Conservation (phyloP, 2,888 invertebrate genomes). For the Acrobasis consociella region DNA sequence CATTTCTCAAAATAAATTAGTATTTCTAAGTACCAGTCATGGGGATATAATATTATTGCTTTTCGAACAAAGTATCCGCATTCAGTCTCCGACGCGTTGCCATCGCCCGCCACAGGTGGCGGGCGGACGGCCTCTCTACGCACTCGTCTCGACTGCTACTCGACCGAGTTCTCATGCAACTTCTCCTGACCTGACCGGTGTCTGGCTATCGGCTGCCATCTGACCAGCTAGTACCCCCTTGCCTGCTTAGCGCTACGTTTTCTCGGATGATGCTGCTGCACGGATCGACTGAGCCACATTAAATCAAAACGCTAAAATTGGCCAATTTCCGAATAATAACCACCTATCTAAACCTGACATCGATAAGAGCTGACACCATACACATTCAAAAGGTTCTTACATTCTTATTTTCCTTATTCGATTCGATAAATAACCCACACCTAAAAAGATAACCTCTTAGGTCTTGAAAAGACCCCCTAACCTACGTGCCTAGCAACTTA, state of each 20-base stretch:
- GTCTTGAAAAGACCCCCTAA: conserved; percentile 65
- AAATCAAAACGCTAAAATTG: conserved; percentile 71
- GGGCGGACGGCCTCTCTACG: conserved; percentile 52
- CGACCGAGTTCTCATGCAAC: conserved; percentile 54
- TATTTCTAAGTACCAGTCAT: conserved; percentile 80
- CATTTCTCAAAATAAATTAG: conserved; percentile 81
- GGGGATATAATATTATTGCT: conserved; percentile 76
- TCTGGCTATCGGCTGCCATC: conserved; percentile 35
- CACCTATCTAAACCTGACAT: conserved; percentile 70
- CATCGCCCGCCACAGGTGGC: conserved; percentile 42
- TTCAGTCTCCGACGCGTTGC: conserved; percentile 78
- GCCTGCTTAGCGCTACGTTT: conserved; percentile 55
- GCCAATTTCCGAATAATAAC: conserved; percentile 72
- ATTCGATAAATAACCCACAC: conserved; percentile 79
- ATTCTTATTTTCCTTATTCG: conserved; percentile 67
- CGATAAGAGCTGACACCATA: conserved; percentile 68
- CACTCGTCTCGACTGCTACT: conserved; percentile 63
- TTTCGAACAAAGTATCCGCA: conserved; percentile 68
- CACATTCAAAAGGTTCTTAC: conserved; percentile 74
- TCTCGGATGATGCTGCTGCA: conserved; percentile 59
- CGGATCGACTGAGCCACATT: conserved; percentile 63
- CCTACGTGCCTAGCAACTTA: conserved; percentile 58
- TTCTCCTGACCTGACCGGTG: conserved; percentile 42
- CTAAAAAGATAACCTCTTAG: conserved; percentile 68
- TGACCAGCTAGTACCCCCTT: conserved; percentile 49